Conservation (phyloP, 2,888 invertebrate genomes). For the Rosalia funebris region DNA sequence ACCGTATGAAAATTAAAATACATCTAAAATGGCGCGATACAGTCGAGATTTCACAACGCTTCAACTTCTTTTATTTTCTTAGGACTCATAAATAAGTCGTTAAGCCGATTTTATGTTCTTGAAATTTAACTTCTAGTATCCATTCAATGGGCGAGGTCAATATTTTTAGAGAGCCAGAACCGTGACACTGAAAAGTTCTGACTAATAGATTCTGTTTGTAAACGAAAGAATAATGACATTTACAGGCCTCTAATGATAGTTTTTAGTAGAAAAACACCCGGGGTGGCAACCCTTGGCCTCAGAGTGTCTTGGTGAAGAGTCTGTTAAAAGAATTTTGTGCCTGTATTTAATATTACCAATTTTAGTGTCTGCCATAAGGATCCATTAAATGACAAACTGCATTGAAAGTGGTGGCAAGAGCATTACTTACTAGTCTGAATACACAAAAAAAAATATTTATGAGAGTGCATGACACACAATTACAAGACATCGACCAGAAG, state of each 20-base stretch:
- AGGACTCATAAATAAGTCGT: constrained; percentile 33
- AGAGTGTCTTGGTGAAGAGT: constrained; percentile 43
- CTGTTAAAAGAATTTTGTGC: constrained; percentile 45
- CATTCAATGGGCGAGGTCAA: constrained; percentile 15
- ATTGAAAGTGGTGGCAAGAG: constrained; percentile 14
- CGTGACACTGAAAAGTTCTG: constrained; percentile 27
- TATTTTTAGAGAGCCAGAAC: constrained; percentile 5
- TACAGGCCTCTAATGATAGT: constrained; percentile 41
- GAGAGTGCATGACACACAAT: neutral
- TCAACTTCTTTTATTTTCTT: constrained; percentile 22
- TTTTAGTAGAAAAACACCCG: constrained; percentile 34
- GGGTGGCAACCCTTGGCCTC: constrained; percentile 43
- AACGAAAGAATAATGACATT: constrained; percentile 46
- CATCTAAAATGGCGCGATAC: constrained; percentile 17
- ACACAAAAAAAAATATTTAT: constrained; percentile 17
- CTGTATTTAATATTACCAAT: constrained; percentile 38
- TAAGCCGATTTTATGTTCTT: constrained; percentile 31
- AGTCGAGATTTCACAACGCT: neutral
- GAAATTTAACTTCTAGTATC: constrained; percentile 15
- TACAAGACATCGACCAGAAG: too few relatives aligned
- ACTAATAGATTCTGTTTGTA: constrained; percentile 33
- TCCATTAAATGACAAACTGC: constrained; percentile 9
- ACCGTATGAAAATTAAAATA: neutral
- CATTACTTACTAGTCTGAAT: constrained; percentile 2
- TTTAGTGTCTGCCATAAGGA: constrained; percentile 1